Evolutionary conservation across 2,797 vertebrate genomes (phyloP), one percentile per base, ranked within the genome.

Genomic region (Sebastolobus alascanus): DNA sequence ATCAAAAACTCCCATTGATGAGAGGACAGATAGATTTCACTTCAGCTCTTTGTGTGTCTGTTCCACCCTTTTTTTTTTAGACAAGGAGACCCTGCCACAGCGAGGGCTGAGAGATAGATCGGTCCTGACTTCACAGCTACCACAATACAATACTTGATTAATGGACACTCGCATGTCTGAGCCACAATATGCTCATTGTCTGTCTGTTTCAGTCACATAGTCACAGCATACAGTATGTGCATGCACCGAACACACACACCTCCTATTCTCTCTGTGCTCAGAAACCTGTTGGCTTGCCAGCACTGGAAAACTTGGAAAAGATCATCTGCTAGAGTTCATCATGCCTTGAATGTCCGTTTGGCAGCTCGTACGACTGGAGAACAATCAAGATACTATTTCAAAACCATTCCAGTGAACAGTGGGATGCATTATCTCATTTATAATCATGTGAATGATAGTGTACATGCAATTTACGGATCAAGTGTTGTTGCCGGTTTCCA

Each of bases 351-450:
- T 86, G 87, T 93, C 86, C 74, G 77, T 85, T 88, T 94, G 91
- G 91, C 93, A 93, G 90, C 83, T 72, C 4, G 5, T 75, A 66
- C 40, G 14, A 84, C 60, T 86, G 79, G 77, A 92, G 90, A 92
- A 94, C 94, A 94, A 94, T 93, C 88, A 82, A 82, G 76, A 90
- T 82, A 89, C 81, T 93, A 93, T 94, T 92, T 90, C 87, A 84
- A 83, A 86, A 82, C 73, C 38, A 40, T 75, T 90, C 60, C 68
- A 74, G 76, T 18, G 68, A 82, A 92, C 88, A 92, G 88, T 80
- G 80, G 82, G 85, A 87, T 2, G 60, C 83, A 90, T 94, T 93
- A 84, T 93, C 83, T 92, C 89, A 84, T 88, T 87, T 79, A 71
- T 81, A 82, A 91, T 82, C 82, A 88, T 83, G 85, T 68, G 85